Percentiles rank a stretch among this genome's conserved stretches.
phyloP scores from a whole-genome alignment of 2,113 vertebrate species.

The chimpanzee (Pan troglodytes) region NHGRI_mPanTro3-v2.1_pri NC_072403.2:129833501-129834000 shows the following conservation, averaged over 20 bases:
- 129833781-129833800: neutral
- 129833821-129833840: slow-evolving; percentile 33
- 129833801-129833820: neutral
- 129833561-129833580: slow-evolving; percentile 9
- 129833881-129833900: neutral
- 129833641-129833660: slow-evolving; percentile 4
- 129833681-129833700: neutral
- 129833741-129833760: neutral
- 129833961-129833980: neutral
- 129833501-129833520: neutral
- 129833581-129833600: neutral
- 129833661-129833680: slow-evolving; percentile 27
- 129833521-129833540: slow-evolving; percentile 19
- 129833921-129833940: slow-evolving; percentile 10
- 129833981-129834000: neutral
- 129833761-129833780: slow-evolving; percentile 20
- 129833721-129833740: neutral
- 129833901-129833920: neutral
- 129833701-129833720: slow-evolving; percentile 44
- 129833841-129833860: neutral
- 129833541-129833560: slow-evolving; percentile 10
- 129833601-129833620: slow-evolving; percentile 53
- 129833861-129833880: neutral
- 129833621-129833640: slow-evolving; percentile 15
- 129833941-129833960: neutral